Evolutionary conservation across 2,888 invertebrate species (phyloP).

Genomic region (Allacma fusca): DNA sequence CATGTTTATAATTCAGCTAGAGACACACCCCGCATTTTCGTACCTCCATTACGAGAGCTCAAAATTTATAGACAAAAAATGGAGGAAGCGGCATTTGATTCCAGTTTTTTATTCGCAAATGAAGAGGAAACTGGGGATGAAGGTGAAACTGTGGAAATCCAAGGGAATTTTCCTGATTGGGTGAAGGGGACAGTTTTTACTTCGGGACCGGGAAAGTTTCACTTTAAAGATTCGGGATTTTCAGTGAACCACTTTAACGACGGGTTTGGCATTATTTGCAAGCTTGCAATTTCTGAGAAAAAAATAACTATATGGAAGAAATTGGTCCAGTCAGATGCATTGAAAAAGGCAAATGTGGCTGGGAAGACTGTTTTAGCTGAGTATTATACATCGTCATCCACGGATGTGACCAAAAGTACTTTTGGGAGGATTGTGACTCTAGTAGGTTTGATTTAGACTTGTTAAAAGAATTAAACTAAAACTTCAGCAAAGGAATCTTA

Average conservation of each 20-base stretch:
- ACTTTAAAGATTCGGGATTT: conserved; percentile 9
- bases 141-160: conserved; percentile 12
- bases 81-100: background rate
- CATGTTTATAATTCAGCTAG: no score
- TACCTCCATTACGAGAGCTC: no score
- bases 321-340: conserved; percentile 6
- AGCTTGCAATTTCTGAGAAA: no score
- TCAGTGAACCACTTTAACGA: conserved; percentile 12
- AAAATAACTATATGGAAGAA: background rate
- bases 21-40: no score
- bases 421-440: background rate
- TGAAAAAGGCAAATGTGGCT: conserved; percentile 17
- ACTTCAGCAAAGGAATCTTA: background rate
- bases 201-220: conserved; percentile 10
- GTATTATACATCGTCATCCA: conserved; percentile 24
- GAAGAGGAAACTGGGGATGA: background rate
- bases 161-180: conserved; percentile 20
- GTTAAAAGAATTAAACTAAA: no score
- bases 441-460: conserved; percentile 8
- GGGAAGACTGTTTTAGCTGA: conserved; percentile 26
- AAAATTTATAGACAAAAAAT: no score
- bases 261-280: conserved; percentile 2
- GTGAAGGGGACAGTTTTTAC: conserved; percentile 17
- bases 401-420: no score
- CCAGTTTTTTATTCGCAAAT: background rate